These are phyloP conservation scores for Smittia sp. DNA, from an alignment of 2,888 invertebrate genomes.

Conservation along the genomic window DNA sequence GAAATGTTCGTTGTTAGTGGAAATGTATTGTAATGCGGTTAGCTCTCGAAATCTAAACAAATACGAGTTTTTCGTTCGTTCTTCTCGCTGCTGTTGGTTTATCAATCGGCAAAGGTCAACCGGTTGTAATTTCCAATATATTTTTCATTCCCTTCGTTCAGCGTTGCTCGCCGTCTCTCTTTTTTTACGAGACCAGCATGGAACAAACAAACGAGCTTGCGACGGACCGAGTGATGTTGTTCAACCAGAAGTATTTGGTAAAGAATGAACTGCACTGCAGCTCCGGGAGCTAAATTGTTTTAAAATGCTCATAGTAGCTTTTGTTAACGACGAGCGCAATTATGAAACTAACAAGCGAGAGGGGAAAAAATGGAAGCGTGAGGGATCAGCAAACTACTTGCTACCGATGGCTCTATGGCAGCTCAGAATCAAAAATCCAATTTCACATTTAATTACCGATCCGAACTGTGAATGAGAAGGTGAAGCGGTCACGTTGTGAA, in stretches of 20 bases:
- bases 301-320: not conserved
- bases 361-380: too few relatives aligned
- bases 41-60: not conserved
- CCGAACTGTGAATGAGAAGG: not conserved
- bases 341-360: too few relatives aligned
- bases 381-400: too few relatives aligned
- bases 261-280: not conserved
- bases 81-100: not conserved
- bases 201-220: not conserved
- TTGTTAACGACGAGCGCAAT: too few relatives aligned
- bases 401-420: too few relatives aligned
- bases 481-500: not conserved
- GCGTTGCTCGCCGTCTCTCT: not conserved
- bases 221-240: not conserved
- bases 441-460: not conserved
- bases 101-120: conserved; percentile 28
- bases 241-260: not conserved
- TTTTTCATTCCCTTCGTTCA: not conserved
- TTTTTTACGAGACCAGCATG: not conserved
- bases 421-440: not conserved
- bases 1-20: not conserved
- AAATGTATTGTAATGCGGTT: not conserved
- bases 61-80: not conserved
- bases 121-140: conserved; percentile 11
- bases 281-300: not conserved